phyloP scores from a whole-genome alignment of 2,888 invertebrate species.

The Acronicta alni region DNA sequence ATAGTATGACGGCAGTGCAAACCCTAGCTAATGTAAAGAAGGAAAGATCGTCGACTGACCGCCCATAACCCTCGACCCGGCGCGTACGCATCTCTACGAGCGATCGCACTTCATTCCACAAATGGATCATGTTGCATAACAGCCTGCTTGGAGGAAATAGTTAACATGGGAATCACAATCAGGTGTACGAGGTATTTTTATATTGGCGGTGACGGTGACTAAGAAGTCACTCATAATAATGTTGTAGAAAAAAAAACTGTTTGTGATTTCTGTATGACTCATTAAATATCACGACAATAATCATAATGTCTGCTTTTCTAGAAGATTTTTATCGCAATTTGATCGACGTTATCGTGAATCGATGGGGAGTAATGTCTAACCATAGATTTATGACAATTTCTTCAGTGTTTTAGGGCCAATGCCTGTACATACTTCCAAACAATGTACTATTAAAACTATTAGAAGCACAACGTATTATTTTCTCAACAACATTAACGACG shows the following conservation, averaged over 20 bases:
- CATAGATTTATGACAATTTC: conserved; percentile 37
- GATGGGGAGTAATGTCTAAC: conserved; percentile 23
- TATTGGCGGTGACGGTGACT: background rate
- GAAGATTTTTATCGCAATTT: conserved; percentile 36
- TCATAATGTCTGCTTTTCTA: conserved; percentile 16
- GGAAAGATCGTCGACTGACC: conserved; percentile 63
- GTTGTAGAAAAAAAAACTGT: conserved; percentile 1
- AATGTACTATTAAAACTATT: conserved; percentile 9
- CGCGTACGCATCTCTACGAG: conserved; percentile 53
- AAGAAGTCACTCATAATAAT: background rate
- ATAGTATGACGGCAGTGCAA: conserved; percentile 27
- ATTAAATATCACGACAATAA: conserved; percentile 20
- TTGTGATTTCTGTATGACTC: conserved; percentile 20
- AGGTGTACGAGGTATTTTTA: background rate
- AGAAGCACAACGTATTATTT: conserved; percentile 6
- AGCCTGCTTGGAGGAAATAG: conserved; percentile 33
- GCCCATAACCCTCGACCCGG: conserved; percentile 62
- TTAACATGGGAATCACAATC: conserved; percentile 25
- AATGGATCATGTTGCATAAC: conserved; percentile 53
- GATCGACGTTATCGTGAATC: conserved; percentile 39
- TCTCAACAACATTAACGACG: background rate
- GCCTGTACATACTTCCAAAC: conserved; percentile 4
- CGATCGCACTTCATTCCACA: conserved; percentile 48
- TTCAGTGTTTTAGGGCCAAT: conserved; percentile 3
- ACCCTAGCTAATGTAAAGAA: conserved; percentile 45